Evolutionary conservation across 2,113 vertebrate species (phyloP), one percentile per base, ranked within the genome.

Genomic region (Cheilinus undulatus): DNA sequence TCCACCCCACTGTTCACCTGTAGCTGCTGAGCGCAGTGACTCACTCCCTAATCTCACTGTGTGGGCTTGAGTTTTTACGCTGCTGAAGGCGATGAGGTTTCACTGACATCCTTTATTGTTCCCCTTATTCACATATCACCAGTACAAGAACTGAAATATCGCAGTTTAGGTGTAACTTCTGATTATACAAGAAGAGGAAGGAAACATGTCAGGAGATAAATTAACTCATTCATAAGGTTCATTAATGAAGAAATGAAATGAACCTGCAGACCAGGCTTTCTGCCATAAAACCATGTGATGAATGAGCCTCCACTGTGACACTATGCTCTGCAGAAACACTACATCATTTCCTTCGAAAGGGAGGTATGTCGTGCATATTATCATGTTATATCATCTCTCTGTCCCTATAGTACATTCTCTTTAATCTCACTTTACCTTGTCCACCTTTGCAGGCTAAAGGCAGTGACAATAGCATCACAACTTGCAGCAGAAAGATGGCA

Each of bases 301-400:
- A 43, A 85, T 69, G 65, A 75, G 69, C 28, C 45, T 51, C 23
- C 19, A 8, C 56, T 28, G 22, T 67, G 61, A 72, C 59, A 60
- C 23, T 6, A 20, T 28, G 50, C 61, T 69, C 60, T 51, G 69
- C 69, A 76, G 53, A 61, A 82, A 76, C 60, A 61, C 23, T 50
- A 48, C 42, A 48, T 79, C 58, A 62, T 59, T 45, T 52, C 57
- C 79, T 80, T 57, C 43, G 65, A 70, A 66, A 50, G 10, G 59
- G 40, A 63, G 54, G 69, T 32, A 24, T 84, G 67, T 69, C 75
- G 40, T 78, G 82, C 69, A 73, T 72, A 76, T 76, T 58, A 77
- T 69, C 52, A 48, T 76, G 58, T 71, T 51, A 38, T 48, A 77
- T 82, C 42, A 72, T 78, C 58, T 63, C 77, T 83, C 63, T 49